Evolutionary conservation across 1,140 invertebrate genomes (phyloP).

Genomic region (Neuroterus valhalla): DNA sequence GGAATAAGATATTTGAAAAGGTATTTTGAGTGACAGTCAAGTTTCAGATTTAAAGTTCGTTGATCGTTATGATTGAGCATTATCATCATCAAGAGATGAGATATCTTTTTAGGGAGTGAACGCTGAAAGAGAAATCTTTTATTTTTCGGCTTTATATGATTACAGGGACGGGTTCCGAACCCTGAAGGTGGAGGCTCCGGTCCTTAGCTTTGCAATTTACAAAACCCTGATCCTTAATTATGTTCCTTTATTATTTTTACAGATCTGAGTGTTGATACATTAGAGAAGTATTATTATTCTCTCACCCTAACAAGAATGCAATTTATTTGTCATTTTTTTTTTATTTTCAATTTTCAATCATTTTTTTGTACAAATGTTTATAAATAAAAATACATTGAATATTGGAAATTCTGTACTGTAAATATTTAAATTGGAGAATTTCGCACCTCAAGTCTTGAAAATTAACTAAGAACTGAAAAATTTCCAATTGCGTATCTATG

Average conservation of each 20-base stretch:
- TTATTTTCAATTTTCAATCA: too few species aligned
- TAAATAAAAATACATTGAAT: too few species aligned
- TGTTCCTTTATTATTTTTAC: neutral
- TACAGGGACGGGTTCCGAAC: constrained; percentile 8
- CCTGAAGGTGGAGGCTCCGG: neutral
- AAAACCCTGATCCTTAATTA: constrained; percentile 1
- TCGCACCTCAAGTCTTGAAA: too few species aligned
- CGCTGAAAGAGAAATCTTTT: neutral
- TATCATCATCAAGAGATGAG: constrained; percentile 15
- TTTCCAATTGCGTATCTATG: too few species aligned
- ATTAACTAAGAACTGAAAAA: too few species aligned
- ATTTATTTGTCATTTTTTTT: too few species aligned
- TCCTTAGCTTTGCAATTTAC: neutral
- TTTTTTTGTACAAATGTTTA: too few species aligned
- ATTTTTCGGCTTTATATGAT: constrained; percentile 26
- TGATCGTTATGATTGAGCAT: neutral
- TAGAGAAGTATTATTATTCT: too few species aligned
- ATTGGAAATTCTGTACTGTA: too few species aligned
- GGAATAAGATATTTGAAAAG: neutral
- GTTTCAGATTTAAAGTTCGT: neutral
- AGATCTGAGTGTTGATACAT: too few species aligned
- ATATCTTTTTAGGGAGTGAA: neutral
- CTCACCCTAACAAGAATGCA: too few species aligned
- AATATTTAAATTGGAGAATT: too few species aligned
- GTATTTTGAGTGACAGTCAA: neutral